Evolutionary conservation across 2,113 vertebrate species (phyloP).

Genomic region (Ascaphus truei): DNA sequence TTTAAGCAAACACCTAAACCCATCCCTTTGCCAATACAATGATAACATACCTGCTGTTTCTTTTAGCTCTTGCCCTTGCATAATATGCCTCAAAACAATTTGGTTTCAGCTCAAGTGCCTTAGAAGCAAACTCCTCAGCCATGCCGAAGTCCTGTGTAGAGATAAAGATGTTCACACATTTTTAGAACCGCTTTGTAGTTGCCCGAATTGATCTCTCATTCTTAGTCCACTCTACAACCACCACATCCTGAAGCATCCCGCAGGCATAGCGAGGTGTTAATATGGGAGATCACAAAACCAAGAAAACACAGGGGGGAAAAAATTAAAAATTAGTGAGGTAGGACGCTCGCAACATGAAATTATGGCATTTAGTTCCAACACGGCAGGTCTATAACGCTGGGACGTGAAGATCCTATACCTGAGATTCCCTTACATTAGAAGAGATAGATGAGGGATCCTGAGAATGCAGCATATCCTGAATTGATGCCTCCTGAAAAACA

Average conservation of each 20-base stretch:
- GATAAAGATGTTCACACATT: not conserved
- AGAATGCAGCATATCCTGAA: not conserved
- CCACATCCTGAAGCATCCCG: not conserved
- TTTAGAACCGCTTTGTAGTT: fast-evolving
- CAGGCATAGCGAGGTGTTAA: not conserved
- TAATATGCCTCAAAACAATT: conserved; percentile 96
- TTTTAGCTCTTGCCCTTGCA: conserved; percentile 90
- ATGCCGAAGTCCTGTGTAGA: conserved; percentile 87
- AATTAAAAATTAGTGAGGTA: conserved; percentile 19
- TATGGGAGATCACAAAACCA: not conserved
- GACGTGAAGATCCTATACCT: conserved; percentile 15
- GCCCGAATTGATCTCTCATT: no score
- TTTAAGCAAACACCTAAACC: no score
- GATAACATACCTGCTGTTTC: conserved; percentile 88
- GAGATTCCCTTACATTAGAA: conserved; percentile 2
- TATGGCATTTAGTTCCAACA: not conserved
- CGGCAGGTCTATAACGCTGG: not conserved
- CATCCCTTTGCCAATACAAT: no score
- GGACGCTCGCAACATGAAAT: not conserved
- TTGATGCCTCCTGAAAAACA: conserved; percentile 22
- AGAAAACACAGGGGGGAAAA: not conserved
- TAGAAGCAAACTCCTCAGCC: conserved; percentile 96
- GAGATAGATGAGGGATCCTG: not conserved
- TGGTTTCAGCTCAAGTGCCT: conserved; percentile 93
- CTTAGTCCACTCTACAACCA: not conserved